Conservation (phyloP, 2,888 invertebrate genomes). For the Oligia latruncula region DNA sequence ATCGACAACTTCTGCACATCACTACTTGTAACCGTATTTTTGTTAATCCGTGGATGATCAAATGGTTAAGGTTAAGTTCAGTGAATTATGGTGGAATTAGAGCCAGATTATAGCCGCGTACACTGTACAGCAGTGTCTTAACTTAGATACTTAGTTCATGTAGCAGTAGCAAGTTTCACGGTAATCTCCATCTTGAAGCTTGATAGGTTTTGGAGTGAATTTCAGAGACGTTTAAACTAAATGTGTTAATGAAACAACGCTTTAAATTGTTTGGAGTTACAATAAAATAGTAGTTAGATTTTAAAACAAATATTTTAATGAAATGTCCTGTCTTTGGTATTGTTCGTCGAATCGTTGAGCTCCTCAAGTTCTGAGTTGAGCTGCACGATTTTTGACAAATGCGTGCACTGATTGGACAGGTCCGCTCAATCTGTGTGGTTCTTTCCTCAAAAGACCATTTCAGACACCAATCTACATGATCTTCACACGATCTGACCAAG, state of each 20-base stretch:
- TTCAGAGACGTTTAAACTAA: conserved; percentile 3
- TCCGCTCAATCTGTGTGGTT: too few relatives aligned
- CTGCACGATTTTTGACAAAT: too few relatives aligned
- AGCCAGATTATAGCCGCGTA: conserved; percentile 47
- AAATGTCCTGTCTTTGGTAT: too few relatives aligned
- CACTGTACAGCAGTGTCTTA: conserved; percentile 32
- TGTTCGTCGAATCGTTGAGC: too few relatives aligned
- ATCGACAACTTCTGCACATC: conserved; percentile 13
- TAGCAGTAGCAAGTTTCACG: conserved; percentile 26
- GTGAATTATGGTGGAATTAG: conserved; percentile 59
- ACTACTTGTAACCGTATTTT: conserved; percentile 59
- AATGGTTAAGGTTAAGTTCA: conserved; percentile 62
- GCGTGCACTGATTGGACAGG: too few relatives aligned
- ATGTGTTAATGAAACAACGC: background rate
- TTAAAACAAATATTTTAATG: background rate
- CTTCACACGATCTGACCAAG: too few relatives aligned
- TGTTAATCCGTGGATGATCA: conserved; percentile 65
- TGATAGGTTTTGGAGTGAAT: conserved; percentile 1
- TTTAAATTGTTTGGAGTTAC: background rate
- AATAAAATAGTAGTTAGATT: background rate
- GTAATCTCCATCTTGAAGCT: conserved; percentile 36
- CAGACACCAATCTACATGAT: too few relatives aligned
- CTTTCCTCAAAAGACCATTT: too few relatives aligned
- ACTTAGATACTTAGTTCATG: conserved; percentile 52
- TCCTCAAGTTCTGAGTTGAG: too few relatives aligned